These are phyloP conservation scores for Drosophila ficusphila DNA, from an alignment of 1,140 invertebrate species.

Conservation along the genomic window DNA sequence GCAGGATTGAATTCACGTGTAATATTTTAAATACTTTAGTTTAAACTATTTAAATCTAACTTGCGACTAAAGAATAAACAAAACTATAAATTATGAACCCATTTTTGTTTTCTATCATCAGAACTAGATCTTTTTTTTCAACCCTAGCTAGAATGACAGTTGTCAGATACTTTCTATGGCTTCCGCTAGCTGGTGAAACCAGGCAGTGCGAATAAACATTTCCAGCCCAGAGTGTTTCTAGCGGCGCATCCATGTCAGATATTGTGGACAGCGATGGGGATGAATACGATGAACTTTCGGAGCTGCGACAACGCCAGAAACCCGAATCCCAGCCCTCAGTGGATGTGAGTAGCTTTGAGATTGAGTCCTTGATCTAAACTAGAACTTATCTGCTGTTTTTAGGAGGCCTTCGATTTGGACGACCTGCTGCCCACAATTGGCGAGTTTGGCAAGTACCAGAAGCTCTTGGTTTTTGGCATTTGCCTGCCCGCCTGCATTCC, in stretches of 20 bases:
- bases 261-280: constrained; percentile 64
- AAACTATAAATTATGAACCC: constrained; percentile 35
- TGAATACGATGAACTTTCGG: constrained; percentile 70
- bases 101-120: not conserved
- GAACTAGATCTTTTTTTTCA: constrained; percentile 20
- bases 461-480: constrained; percentile 92
- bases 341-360: constrained; percentile 42
- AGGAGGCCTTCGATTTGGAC: constrained; percentile 90
- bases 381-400: not conserved
- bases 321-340: constrained; percentile 52
- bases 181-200: constrained; percentile 2
- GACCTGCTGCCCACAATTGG: constrained; percentile 93
- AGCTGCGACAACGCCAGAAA: constrained; percentile 57
- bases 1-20: constrained; percentile 61
- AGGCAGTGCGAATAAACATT: constrained; percentile 24
- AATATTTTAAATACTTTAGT: constrained; percentile 76
- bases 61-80: constrained; percentile 65
- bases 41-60: constrained; percentile 66
- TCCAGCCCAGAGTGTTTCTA: constrained; percentile 22
- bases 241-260: constrained; percentile 49
- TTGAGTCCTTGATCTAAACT: too few species aligned
- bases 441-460: constrained; percentile 94
- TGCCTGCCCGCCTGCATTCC: constrained; percentile 94
- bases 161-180: constrained; percentile 16
- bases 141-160: constrained; percentile 30